Percentiles rank a stretch among this genome's conserved stretches.
These are phyloP conservation scores for Sesia bembeciformis DNA, from an alignment of 2,888 invertebrate species.

Conservation along the genomic window DNA sequence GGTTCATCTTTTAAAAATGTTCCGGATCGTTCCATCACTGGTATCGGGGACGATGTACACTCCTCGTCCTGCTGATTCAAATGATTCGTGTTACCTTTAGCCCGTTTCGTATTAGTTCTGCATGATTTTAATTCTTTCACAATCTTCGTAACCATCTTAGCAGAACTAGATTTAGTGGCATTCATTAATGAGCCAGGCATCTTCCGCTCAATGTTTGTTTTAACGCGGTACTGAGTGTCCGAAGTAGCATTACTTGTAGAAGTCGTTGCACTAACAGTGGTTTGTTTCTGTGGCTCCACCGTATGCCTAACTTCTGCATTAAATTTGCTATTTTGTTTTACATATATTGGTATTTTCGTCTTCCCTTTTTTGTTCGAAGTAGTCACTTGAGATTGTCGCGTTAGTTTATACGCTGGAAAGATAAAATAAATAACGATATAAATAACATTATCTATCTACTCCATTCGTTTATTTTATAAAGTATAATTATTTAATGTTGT, in stretches of 20 bases:
- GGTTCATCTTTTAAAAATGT: constrained; percentile 86
- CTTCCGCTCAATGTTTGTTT: constrained; percentile 19
- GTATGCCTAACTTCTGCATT: constrained; percentile 10
- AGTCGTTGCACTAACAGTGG: background rate
- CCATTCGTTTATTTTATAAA: no score
- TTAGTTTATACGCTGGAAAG: no score
- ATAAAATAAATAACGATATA: no score
- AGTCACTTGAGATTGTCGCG: background rate
- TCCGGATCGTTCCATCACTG: constrained; percentile 76
- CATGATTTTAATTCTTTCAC: constrained; percentile 23
- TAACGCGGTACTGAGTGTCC: no score
- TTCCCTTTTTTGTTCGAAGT: constrained; percentile 19
- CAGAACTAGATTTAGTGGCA: constrained; percentile 75
- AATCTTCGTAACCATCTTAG: constrained; percentile 63
- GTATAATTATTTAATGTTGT: no score
- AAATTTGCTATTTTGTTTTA: constrained; percentile 22
- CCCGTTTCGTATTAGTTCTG: background rate
- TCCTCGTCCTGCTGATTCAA: constrained; percentile 9
- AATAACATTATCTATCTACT: no score
- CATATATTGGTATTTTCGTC: constrained; percentile 48
- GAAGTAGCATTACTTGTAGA: no score
- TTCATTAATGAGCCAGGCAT: constrained; percentile 58
- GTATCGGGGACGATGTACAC: constrained; percentile 15
- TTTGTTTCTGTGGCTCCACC: constrained; percentile 5
- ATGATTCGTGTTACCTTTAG: constrained; percentile 5